Evolutionary conservation across 2,113 vertebrate species (phyloP).

Genomic region (Rhinolophus sinicus): DNA sequence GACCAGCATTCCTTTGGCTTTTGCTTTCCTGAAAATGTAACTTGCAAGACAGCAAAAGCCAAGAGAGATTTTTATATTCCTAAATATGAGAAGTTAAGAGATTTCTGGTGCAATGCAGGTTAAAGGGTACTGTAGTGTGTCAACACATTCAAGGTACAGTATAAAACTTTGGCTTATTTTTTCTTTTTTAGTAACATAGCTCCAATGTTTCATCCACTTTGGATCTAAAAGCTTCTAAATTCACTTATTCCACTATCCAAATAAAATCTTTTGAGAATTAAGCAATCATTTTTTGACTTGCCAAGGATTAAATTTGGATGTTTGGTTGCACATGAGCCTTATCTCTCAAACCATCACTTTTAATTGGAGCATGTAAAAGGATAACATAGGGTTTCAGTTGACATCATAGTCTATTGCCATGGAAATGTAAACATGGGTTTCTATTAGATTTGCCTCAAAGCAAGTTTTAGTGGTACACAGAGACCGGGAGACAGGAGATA

Average conservation of each 20-base stretch:
- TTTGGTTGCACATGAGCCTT: conserved; percentile 78
- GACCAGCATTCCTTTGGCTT: conserved; percentile 7
- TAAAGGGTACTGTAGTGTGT: background rate
- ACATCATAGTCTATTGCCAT: conserved; percentile 85
- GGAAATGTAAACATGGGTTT: conserved; percentile 85
- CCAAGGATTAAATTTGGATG: conserved; percentile 77
- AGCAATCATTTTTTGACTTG: conserved; percentile 82
- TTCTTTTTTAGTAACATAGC: conserved; percentile 49
- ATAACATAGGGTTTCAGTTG: conserved; percentile 79
- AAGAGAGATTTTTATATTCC: conserved; percentile 59
- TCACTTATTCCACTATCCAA: conserved; percentile 82
- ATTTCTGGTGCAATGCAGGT: background rate
- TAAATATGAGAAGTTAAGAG: conserved; percentile 53
- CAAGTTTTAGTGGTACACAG: conserved; percentile 50
- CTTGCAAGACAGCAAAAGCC: background rate
- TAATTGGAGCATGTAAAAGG: conserved; percentile 81
- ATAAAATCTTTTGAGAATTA: conserved; percentile 80
- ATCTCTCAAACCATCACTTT: conserved; percentile 83
- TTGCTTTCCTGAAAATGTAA: conserved; percentile 68
- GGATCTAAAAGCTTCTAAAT: conserved; percentile 77
- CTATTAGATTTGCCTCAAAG: conserved; percentile 77
- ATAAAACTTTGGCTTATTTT: conserved; percentile 64
- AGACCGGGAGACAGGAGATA: conserved; percentile 15
- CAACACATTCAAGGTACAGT: background rate
- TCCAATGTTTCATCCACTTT: conserved; percentile 69